Evolutionary conservation across 2,888 invertebrate genomes (phyloP), one percentile per base, ranked within the genome.

Genomic region (Noctua janthe): DNA sequence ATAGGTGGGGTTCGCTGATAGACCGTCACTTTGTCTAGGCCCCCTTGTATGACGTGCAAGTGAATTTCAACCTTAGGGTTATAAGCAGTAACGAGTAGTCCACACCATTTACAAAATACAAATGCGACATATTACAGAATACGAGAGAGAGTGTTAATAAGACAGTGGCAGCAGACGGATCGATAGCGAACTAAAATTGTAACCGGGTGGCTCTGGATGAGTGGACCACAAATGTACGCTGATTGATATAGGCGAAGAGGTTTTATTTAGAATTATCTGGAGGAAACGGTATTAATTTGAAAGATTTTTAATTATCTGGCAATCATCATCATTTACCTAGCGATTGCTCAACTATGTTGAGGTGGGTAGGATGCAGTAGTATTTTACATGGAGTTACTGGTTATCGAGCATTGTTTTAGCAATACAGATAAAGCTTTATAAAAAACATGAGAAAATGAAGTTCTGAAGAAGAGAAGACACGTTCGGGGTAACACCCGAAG

Each of bases 131-230:
- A 74, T 73, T 35, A 64, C 23, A 15, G 35, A 56, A 69, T 51
- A 64, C 51, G 43, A 47, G n/a, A 64, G n/a, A 70, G 1, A 29
- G 56, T 39, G 71, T 74, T 71, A 71, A 73, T 75, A 79, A 72
- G 84, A 78, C 71, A 35, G 54, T 17, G 39, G 35, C 6, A 62
- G 75, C 84, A 90, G 90, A 90, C 91, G 69, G 91, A 87, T 92
- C 92, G 88, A 92, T 92, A 87, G 56, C 17, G 56, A 76, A 89
- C 92, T 92, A 92, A 92, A 92, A 88, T 90, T 91, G 91, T 90
- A 87, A 80, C 80, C 67, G 62, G 4, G 10, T 20, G 35, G 39
- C 43, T 15, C 3, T 17, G 51, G 29, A 29, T 35, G 54, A 74
- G 54, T 62, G 29, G n/a, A 51, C 15, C 43, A 70, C 70, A 6